Evolutionary conservation across 2,113 vertebrate species (phyloP), one percentile per base, ranked within the genome.

Genomic region (Myotis davidii): DNA sequence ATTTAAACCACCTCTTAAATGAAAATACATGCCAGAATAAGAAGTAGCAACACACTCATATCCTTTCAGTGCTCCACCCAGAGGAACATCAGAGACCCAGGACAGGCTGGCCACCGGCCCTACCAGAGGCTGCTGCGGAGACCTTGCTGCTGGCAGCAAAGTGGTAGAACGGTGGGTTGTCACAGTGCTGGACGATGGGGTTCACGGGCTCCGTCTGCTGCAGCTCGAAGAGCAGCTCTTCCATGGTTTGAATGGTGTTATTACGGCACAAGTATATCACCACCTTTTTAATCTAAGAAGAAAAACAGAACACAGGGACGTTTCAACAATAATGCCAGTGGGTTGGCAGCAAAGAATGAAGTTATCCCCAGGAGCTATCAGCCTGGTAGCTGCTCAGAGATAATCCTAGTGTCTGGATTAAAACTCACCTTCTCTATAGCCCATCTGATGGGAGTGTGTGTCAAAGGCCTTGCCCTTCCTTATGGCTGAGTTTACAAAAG

Each of bases 241-340:
- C 99, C 99, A 99, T 99, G 11, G 99, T 99, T 96, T 99, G 99
- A 91, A 99, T 99, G 81, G 99, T 99, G 98, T 99, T 99, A 97
- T 99, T 99, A 61, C 99, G 99, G 96, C 99, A 99, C 6, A 99
- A 96, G 98, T 99, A 99, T 88, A 99, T 99, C 11, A 99, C 99
- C 97, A 99, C 99, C 97, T 99, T 99, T 97, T 99, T 99, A 96
- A 99, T 99, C 99, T 99, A 96, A 56, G 92, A 78, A 29, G 70
- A 81, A 92, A 94, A 65, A 81, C 79, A 76, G 81, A 67, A 95
- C 88, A 14, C 9, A 88, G 11, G 0, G 95, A 34, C 13, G 42
- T 61, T 82, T 95, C 78, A 67, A 0, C 7, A 34, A 52, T 48
- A 37, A 56, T 0, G 5, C 1, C 0, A 18, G 25, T n/a, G 12